These are phyloP conservation scores for Diorhabda carinulata DNA, from an alignment of 1,140 invertebrate species.

Conservation along the genomic window DNA sequence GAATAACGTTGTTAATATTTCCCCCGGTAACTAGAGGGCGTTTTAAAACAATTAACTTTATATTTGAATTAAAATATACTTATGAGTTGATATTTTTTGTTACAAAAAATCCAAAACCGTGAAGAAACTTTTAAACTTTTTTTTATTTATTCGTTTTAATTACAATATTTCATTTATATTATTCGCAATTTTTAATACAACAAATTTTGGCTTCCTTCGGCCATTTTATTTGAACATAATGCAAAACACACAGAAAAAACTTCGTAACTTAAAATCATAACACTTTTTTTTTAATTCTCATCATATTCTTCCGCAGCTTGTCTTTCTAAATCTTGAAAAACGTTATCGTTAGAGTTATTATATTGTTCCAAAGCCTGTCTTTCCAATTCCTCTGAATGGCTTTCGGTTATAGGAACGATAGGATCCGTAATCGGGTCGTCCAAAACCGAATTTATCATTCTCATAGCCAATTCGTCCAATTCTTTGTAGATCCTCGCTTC, in stretches of 20 bases:
- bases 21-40: too few species aligned
- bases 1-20: too few species aligned
- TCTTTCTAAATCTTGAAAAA: conserved; percentile 42
- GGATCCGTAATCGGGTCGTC: conserved; percentile 25
- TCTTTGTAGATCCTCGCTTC: conserved; percentile 12
- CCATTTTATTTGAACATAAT: background rate
- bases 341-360: conserved; percentile 38
- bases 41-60: too few species aligned
- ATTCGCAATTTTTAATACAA: too few species aligned
- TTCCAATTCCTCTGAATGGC: conserved; percentile 42
- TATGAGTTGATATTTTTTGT: too few species aligned
- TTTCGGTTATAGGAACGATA: conserved; percentile 29
- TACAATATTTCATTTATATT: too few species aligned
- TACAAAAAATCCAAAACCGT: too few species aligned
- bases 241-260: conserved; percentile 3
- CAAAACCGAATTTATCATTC: conserved; percentile 15
- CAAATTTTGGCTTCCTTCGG: too few species aligned
- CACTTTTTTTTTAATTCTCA: conserved; percentile 36
- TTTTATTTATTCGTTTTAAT: too few species aligned
- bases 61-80: too few species aligned
- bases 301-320: conserved; percentile 44
- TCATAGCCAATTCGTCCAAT: conserved; percentile 8
- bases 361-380: conserved; percentile 44
- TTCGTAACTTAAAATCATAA: background rate
- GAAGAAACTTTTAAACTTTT: too few species aligned